phyloP scores from a whole-genome alignment of 2,888 invertebrate species.

The Reticulitermes lucifugus region DNA sequence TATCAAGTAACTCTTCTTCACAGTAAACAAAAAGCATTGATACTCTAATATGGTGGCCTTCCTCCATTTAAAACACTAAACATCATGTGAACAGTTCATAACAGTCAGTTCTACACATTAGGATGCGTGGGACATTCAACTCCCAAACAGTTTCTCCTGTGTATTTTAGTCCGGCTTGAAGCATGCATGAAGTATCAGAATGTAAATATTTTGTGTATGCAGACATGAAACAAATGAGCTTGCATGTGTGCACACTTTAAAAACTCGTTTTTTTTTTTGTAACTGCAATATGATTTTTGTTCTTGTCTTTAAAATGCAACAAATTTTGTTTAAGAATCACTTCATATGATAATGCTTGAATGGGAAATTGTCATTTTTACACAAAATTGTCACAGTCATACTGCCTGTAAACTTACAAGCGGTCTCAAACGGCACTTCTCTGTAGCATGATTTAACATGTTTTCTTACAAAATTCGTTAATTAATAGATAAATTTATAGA shows the following conservation, averaged over 20 bases:
- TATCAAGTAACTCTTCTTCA: too few relatives aligned
- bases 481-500: not conserved
- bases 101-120: conserved; percentile 44
- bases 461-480: not conserved
- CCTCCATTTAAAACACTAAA: conserved; percentile 37
- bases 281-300: not conserved
- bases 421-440: not conserved
- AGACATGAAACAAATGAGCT: conserved; percentile 1
- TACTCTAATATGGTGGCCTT: not conserved
- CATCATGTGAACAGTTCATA: conserved; percentile 47
- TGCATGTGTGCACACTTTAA: not conserved
- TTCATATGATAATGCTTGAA: not conserved
- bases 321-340: not conserved
- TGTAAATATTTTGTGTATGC: not conserved
- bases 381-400: not conserved
- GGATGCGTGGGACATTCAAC: conserved; percentile 36
- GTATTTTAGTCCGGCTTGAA: not conserved
- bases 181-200: not conserved
- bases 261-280: not conserved
- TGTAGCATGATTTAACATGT: not conserved
- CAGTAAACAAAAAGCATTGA: too few relatives aligned
- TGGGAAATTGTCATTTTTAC: not conserved
- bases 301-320: not conserved
- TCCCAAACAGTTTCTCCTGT: conserved; percentile 32
- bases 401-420: not conserved